phyloP scores from a whole-genome alignment of 2,113 vertebrate genomes.

The Gila orcuttii region DNA sequence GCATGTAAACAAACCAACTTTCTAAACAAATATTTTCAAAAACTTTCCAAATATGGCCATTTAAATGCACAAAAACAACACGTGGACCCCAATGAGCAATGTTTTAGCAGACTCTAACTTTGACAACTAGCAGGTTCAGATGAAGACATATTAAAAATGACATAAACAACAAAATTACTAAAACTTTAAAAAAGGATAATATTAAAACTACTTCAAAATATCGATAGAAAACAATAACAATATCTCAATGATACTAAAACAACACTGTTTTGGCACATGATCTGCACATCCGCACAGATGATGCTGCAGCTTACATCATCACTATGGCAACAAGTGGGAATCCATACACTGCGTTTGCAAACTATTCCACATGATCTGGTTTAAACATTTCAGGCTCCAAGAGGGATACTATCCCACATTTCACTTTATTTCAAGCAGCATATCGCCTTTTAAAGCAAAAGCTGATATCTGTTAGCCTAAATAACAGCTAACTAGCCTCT shows the following conservation, averaged over 20 bases:
- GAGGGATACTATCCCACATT: not conserved
- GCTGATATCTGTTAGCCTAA: not conserved
- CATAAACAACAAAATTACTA: not conserved
- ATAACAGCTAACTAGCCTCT: constrained; percentile 5
- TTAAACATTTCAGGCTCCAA: not conserved
- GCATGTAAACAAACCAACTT: not conserved
- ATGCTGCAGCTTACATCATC: constrained; percentile 21
- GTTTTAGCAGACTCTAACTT: not conserved
- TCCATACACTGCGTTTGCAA: not conserved
- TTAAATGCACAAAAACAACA: not conserved
- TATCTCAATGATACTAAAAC: not conserved
- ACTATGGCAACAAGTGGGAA: constrained; percentile 43
- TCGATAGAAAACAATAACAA: not conserved
- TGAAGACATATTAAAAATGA: not conserved
- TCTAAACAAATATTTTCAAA: not conserved
- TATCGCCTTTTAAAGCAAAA: not conserved
- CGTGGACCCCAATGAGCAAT: not conserved
- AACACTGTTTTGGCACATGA: not conserved
- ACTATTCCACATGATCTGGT: constrained; percentile 47
- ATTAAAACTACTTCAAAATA: not conserved
- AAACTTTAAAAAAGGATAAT: not conserved
- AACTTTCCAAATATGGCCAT: not conserved
- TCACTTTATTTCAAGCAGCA: not conserved
- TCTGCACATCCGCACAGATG: not conserved
- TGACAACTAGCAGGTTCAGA: not conserved